Evolutionary conservation across 2,888 invertebrate species (phyloP).

Genomic region (Morinoia aosen): DNA sequence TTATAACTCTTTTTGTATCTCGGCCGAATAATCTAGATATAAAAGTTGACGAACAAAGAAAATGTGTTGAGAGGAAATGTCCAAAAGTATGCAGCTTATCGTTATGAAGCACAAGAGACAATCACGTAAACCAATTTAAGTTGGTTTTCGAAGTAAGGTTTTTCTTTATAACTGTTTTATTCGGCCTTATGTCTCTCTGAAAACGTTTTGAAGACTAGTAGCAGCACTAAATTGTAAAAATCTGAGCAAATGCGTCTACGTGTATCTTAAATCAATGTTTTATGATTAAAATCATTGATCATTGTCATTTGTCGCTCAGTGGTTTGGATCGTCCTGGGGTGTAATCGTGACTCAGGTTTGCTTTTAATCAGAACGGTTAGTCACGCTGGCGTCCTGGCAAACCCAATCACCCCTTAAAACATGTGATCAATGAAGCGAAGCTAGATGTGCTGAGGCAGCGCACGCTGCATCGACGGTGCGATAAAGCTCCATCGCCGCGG

Average conservation of each 20-base stretch:
- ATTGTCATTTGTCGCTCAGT: not conserved
- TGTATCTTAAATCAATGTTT: not conserved
- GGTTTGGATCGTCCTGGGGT: not conserved
- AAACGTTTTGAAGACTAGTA: not conserved
- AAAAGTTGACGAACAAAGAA: not conserved
- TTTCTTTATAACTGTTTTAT: not conserved
- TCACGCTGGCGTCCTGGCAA: not conserved
- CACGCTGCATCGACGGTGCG: not conserved
- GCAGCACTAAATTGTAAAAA: not conserved
- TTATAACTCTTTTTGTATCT: not conserved
- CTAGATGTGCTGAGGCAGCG: not conserved
- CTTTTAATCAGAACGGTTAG: not conserved
- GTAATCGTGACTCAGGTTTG: not conserved
- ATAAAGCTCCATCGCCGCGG: slow-evolving; percentile 7
- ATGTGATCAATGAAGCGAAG: not conserved
- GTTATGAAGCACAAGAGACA: not conserved
- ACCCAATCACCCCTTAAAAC: not conserved
- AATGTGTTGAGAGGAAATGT: not conserved
- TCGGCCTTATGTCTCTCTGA: not conserved
- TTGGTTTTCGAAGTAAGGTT: not conserved
- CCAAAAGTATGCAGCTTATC: not conserved
- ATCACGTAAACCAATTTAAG: not conserved
- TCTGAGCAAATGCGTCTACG: not conserved
- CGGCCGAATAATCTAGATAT: not conserved
- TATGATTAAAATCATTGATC: not conserved